Evolutionary conservation across 2,888 invertebrate genomes (phyloP).

Genomic region (Andricus quercusramuli): DNA sequence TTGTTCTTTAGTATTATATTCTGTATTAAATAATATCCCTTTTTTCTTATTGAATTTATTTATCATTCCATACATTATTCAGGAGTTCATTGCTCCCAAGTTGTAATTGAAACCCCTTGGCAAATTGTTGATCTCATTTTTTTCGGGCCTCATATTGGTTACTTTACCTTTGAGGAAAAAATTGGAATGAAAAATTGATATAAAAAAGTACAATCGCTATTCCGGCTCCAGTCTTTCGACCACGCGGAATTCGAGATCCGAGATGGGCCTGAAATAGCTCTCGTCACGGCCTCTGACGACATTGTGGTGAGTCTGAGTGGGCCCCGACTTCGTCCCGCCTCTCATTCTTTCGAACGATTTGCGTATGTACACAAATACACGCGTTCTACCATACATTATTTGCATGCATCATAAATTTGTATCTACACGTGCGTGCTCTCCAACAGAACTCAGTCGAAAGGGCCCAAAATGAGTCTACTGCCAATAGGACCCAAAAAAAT

Average conservation of each 20-base stretch:
- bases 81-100: neutral
- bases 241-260: conserved; percentile 52
- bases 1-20: too few relatives aligned
- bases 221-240: conserved; percentile 29
- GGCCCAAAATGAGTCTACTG: neutral
- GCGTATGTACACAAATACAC: conserved; percentile 44
- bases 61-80: neutral
- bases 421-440: conserved; percentile 42
- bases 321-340: conserved; percentile 52
- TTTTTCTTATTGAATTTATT: neutral
- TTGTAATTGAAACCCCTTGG: neutral
- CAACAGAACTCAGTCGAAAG: neutral
- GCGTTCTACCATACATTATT: conserved; percentile 42
- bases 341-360: conserved; percentile 17
- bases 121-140: neutral
- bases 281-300: conserved; percentile 60
- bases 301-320: conserved; percentile 51
- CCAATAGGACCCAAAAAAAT: neutral
- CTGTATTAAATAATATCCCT: too few relatives aligned
- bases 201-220: conserved; percentile 7
- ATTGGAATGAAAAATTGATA: neutral
- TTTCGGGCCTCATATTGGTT: neutral
- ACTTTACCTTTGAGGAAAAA: neutral
- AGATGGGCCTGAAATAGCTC: conserved; percentile 63
- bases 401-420: conserved; percentile 49